Conservation (phyloP, 2,797 vertebrate species). For the Rhincodon typus region DNA sequence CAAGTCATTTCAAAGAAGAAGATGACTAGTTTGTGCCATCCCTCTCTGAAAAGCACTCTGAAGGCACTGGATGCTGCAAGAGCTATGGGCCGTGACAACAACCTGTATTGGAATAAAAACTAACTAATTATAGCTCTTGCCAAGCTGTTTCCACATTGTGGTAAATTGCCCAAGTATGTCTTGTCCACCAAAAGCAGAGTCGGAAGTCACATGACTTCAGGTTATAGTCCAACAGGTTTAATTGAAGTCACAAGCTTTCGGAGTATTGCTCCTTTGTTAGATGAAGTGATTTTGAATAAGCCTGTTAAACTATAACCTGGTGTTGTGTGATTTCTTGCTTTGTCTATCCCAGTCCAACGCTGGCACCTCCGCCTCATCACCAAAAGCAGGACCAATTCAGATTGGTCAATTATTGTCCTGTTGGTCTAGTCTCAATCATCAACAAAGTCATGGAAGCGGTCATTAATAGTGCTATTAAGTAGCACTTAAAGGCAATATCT, state of each 20-base stretch:
- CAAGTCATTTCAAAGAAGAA: neutral
- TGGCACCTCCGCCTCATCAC: neutral
- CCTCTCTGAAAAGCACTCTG: neutral
- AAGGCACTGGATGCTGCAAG: neutral
- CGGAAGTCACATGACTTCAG: too few species aligned
- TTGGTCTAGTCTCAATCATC: neutral
- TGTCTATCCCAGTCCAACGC: too few species aligned
- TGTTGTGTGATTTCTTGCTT: too few species aligned
- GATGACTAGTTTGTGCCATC: neutral
- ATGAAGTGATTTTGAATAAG: too few species aligned
- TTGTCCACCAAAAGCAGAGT: neutral
- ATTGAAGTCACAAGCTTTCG: too few species aligned
- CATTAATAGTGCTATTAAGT: too few species aligned
- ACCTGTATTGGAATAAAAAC: neutral
- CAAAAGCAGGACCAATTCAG: neutral
- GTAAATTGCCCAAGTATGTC: neutral
- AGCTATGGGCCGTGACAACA: neutral
- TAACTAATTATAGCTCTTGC: neutral
- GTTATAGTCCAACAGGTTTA: too few species aligned
- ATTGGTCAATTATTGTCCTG: neutral
- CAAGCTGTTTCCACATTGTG: neutral
- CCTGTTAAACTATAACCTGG: too few species aligned
- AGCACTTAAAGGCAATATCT: too few species aligned
- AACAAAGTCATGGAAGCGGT: too few species aligned
- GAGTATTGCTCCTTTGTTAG: too few species aligned